Percentiles rank a stretch among this genome's conserved stretches.
Evolutionary conservation across 2,113 vertebrate species (phyloP).

Genomic region (Lycaon pictus): DNA sequence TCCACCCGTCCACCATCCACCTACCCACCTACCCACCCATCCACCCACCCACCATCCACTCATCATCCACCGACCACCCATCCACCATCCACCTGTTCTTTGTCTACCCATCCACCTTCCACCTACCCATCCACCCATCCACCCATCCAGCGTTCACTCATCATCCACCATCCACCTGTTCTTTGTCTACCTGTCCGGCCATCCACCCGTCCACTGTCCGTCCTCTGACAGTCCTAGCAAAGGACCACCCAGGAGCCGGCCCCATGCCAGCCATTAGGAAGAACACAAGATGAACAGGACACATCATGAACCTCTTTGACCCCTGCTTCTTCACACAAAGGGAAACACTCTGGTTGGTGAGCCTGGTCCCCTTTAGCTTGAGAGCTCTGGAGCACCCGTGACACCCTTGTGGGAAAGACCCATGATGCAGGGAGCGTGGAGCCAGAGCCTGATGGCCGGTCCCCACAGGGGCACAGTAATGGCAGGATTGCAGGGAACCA

Average conservation of each 20-base stretch:
- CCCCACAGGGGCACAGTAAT: not conserved
- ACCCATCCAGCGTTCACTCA: no score
- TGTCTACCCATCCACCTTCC: no score
- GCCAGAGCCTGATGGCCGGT: not conserved
- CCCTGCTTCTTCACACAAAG: not conserved
- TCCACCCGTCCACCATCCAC: no score
- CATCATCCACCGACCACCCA: no score
- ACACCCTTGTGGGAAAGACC: not conserved
- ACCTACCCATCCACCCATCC: no score
- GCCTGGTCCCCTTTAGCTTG: not conserved
- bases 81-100: no score
- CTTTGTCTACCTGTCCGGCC: not conserved
- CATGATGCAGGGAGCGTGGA: not conserved
- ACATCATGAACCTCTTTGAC: not conserved
- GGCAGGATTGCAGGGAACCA: not conserved
- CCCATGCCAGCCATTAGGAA: not conserved
- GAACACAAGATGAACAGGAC: not conserved
- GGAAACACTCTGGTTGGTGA: not conserved
- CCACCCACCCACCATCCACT: no score
- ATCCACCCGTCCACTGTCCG: accelerated
- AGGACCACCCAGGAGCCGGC: not conserved
- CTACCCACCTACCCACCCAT: no score
- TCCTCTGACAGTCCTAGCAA: no score
- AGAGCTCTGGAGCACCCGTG: not conserved
- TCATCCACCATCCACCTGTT: no score